Evolutionary conservation across 1,140 invertebrate species (phyloP), one percentile per base, ranked within the genome.

Genomic region (Reticulitermes speratus): DNA sequence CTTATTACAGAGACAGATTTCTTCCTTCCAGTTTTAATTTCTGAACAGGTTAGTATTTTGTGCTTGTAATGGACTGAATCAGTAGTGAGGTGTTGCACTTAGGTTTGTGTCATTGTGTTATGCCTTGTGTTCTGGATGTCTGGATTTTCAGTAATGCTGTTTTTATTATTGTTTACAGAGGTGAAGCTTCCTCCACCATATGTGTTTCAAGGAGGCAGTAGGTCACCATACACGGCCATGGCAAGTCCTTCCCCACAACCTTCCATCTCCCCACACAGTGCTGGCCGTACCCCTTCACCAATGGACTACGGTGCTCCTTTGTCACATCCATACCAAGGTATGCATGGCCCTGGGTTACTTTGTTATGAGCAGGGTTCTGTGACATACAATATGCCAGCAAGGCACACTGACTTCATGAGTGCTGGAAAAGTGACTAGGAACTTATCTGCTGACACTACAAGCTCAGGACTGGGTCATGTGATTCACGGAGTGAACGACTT

Each of bases 381-480:
- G 25, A 84, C 48, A 44, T 84, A 84, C 32, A 84, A 14, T 32
- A 52, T 84, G 83, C 44, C 83, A 44, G 44, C 87, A 23, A 86
- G 88, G 83, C 75, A 89, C 89, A 88, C 89, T 88, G 86, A 90
- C 65, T 75, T 88, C 75, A 88, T 89, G 81, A 88, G 87, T 88
- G 83, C 88, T 86, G 84, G 89, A 75, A 85, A 88, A 83, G 84
- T 83, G 82, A 86, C 87, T 84, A 87, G 89, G 86, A 87, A 88
- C 87, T 81, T 89, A 65, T 87, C 90, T 87, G 86, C 87, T 48
- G 87, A 89, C 19, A 86, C 87, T 9, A 21, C 12, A 30, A 14
- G 65, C 8, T 21, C 19, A 14, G 52, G 52, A 5, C 52, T 55
- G 52, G 52, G 52, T 55, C 52, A 21, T 21, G 65, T 75, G 65